Base-by-base conservation (phyloP, 2,888 invertebrate genomes). In the Pherbina coryleti region DNA sequence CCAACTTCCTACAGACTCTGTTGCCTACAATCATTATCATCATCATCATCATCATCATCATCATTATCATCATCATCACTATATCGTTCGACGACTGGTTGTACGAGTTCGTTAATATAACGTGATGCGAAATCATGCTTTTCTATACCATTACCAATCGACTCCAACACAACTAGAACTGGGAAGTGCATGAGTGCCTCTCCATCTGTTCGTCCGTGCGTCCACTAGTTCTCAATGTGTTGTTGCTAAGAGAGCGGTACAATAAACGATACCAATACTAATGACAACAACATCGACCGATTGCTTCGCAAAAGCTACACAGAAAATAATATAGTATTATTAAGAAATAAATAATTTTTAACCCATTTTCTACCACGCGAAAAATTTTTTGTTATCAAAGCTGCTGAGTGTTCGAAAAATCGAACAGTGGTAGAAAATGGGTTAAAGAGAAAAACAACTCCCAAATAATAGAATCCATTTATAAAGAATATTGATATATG, bases 51-150 rank as follows among this genome's bases (percentile, higher is more conserved):
- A 44, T 44, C 44, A 11, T 44, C 44, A 44, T 44, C 14, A 11
- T 44, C 7, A 44, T 44, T 8, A 37, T 37, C 8, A 37, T 37
- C 2, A 44, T 44, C 44, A 44, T 44, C 11, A 44, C 44, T 14
- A 67, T 22, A 67, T 67, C 60, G 60, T 25, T 60, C 60, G 25
- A 69, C 51, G 14, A 51, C 8, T 31, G 69, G 11, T 22, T 51
- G 25, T 51, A 69, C 69, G 51, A 17, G 14, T 60, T 25, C 25
- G 51, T 69, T 51, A 25, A 28, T 69, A 28, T 51, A 69, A 69
- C 69, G 69, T 69, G 69, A 69, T 69, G 69, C 51, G 69, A 67
- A 67, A 51, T 51, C 44, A 69, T 69, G 14, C 69, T n/a, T 34
- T 8, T 22, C 14, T 67, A 22, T 11, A 22, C 19, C 34, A 53